Percentiles rank a stretch among this genome's conserved stretches.
Evolutionary conservation across 1,140 invertebrate species (phyloP).

Genomic region (Eubasilissa regina): DNA sequence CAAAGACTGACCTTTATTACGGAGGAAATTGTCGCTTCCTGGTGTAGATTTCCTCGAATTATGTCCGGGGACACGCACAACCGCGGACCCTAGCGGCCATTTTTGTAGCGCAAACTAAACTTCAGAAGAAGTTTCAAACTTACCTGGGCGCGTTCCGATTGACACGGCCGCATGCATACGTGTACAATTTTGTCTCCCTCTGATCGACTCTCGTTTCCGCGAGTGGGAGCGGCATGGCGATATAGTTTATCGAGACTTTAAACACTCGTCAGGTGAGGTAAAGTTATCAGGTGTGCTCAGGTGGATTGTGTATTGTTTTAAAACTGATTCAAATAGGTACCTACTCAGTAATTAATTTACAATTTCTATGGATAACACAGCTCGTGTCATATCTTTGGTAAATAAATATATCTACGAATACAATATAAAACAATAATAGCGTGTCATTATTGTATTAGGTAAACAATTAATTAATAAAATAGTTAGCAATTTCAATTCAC

Average conservation of each 20-base stretch:
- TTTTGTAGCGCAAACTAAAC: conserved; percentile 43
- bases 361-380: conserved; percentile 15
- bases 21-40: conserved; percentile 5
- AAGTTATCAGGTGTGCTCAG: conserved; percentile 42
- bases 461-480: no score
- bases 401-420: no score
- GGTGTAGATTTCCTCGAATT: conserved; percentile 24
- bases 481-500: no score
- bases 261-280: conserved; percentile 28
- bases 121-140: conserved; percentile 46
- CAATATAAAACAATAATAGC: no score
- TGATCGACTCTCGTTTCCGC: not conserved
- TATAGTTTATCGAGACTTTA: conserved; percentile 44
- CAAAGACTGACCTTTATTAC: conserved; percentile 36
- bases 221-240: conserved; percentile 14
- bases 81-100: conserved; percentile 43
- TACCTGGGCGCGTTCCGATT: conserved; percentile 46
- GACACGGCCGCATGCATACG: conserved; percentile 31
- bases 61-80: conserved; percentile 11
- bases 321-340: conserved; percentile 18
- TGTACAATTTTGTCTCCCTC: conserved; percentile 43
- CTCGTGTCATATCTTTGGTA: not conserved
- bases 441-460: no score
- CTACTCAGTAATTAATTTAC: not conserved
- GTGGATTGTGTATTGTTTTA: conserved; percentile 1